Conservation (phyloP, 2,888 invertebrate genomes). For the Perizoma flavofasciatum region DNA sequence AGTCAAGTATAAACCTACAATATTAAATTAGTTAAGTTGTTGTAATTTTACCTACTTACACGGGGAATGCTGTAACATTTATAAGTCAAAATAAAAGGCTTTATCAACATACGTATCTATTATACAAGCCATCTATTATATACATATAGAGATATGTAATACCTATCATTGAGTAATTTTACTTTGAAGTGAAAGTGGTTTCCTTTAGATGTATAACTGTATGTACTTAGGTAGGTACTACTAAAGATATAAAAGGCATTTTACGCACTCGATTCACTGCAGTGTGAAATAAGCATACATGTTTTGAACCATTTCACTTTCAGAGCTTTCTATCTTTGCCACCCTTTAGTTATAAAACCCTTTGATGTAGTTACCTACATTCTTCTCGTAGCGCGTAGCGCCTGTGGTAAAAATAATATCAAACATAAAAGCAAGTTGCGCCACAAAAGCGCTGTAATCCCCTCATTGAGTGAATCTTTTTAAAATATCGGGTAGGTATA, state of each 20-base stretch:
- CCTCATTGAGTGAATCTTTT: slow-evolving; percentile 1
- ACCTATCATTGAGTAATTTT: slow-evolving; percentile 20
- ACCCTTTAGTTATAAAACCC: too few species aligned
- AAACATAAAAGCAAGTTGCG: slow-evolving; percentile 10
- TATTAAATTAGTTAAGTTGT: too few species aligned
- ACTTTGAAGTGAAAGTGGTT: slow-evolving; percentile 42
- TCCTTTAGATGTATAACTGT: slow-evolving; percentile 14
- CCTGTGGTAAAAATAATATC: slow-evolving; percentile 22
- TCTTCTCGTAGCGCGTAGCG: slow-evolving; percentile 1
- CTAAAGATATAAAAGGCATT: slow-evolving; percentile 33
- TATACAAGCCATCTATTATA: neutral
- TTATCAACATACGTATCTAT: neutral
- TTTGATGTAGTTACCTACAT: too few species aligned
- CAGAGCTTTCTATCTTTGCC: too few species aligned
- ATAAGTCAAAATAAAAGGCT: too few species aligned
- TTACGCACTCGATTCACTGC: slow-evolving; percentile 27
- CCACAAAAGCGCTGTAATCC: neutral
- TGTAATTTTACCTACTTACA: too few species aligned
- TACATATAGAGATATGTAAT: too few species aligned
- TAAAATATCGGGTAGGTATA: neutral
- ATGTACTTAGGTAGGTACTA: too few species aligned
- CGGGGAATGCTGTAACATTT: too few species aligned
- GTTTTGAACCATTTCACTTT: slow-evolving; percentile 14
- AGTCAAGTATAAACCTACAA: too few species aligned
- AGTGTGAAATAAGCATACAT: slow-evolving; percentile 15